Evolutionary conservation across 2,113 vertebrate species (phyloP).

Genomic region (Chauna torquata): DNA sequence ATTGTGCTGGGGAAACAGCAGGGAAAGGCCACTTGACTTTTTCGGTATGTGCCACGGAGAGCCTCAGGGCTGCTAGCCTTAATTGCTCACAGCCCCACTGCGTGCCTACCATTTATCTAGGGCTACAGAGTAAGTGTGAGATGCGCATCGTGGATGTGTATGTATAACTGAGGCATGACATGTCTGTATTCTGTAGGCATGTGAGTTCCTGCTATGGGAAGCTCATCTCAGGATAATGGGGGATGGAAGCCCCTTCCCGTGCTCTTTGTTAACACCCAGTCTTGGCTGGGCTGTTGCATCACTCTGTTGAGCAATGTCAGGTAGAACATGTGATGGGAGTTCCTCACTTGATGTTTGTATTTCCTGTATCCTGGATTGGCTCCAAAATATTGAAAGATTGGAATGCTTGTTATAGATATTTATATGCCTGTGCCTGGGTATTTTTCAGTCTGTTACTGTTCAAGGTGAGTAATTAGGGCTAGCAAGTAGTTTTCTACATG

Average conservation of each 20-base stretch:
- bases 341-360: neutral
- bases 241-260: neutral
- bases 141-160: neutral
- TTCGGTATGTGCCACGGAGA: neutral
- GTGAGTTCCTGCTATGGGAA: too few species aligned
- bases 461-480: neutral
- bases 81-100: neutral
- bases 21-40: neutral
- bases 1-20: neutral
- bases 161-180: neutral
- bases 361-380: neutral
- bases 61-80: neutral
- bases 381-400: neutral
- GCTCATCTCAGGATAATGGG: neutral
- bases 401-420: neutral
- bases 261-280: neutral
- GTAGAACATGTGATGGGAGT: neutral
- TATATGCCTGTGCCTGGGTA: rapidly evolving
- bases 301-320: neutral
- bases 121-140: neutral
- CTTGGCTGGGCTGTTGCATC: neutral
- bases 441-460: neutral
- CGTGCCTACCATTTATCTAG: neutral
- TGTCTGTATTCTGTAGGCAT: neutral
- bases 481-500: neutral